phyloP scores from a whole-genome alignment of 2,888 invertebrate species.

The Dendrolimus pini region DNA sequence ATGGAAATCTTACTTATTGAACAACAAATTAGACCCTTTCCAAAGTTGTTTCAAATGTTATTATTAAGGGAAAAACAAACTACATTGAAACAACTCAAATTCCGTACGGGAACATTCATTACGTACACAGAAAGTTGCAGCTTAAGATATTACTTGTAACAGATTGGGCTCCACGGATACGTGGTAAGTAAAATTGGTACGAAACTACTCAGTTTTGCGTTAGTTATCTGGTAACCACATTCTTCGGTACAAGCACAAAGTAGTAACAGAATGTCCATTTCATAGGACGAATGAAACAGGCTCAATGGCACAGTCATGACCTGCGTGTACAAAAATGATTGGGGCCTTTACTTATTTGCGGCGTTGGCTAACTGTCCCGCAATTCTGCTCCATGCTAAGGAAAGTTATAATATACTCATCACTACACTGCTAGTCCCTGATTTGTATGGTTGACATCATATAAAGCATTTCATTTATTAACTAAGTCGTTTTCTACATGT shows the following conservation, averaged over 20 bases:
- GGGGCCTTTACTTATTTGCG: too few relatives aligned
- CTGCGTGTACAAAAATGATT: too few relatives aligned
- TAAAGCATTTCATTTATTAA: too few relatives aligned
- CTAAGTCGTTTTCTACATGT: too few relatives aligned
- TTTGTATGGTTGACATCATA: too few relatives aligned
- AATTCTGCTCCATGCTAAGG: too few relatives aligned
- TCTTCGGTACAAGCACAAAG: not conserved
- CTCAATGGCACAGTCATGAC: too few relatives aligned
- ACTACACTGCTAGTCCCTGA: too few relatives aligned
- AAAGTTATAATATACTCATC: too few relatives aligned
- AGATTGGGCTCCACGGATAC: not conserved
- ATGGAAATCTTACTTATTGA: too few relatives aligned
- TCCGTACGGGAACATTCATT: not conserved
- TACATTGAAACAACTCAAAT: not conserved
- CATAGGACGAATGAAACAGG: not conserved
- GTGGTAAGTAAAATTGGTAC: constrained; percentile 11
- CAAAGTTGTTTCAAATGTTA: not conserved
- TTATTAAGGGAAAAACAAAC: not conserved
- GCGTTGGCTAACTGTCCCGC: too few relatives aligned
- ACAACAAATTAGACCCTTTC: not conserved
- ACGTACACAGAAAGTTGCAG: not conserved
- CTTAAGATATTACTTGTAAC: not conserved
- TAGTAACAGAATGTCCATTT: constrained; percentile 12
- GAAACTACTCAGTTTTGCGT: constrained; percentile 16
- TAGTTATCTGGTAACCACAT: constrained; percentile 5